These are phyloP conservation scores for Pseudorhombus dupliciocellatus DNA, from an alignment of 2,113 vertebrate species.

Conservation along the genomic window DNA sequence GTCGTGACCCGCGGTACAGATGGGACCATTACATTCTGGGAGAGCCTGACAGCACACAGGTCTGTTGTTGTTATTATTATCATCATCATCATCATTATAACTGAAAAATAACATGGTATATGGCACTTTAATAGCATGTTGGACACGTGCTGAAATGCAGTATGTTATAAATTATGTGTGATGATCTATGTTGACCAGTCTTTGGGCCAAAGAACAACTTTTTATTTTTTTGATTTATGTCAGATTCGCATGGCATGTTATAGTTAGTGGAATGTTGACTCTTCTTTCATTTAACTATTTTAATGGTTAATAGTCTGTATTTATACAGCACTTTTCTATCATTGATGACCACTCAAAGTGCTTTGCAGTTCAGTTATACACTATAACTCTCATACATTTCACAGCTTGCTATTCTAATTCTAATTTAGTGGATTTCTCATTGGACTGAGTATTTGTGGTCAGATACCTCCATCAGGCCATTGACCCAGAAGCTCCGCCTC, in stretches of 20 bases:
- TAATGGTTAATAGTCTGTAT: too few species aligned
- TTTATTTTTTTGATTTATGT: background rate
- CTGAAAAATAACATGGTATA: too few species aligned
- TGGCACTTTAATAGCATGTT: background rate
- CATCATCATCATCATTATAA: background rate
- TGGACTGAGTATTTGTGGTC: slow-evolving; percentile 19
- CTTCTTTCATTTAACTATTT: too few species aligned
- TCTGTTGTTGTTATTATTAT: slow-evolving; percentile 38
- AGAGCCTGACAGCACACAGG: slow-evolving; percentile 95
- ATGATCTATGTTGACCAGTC: background rate
- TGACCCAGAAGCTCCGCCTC: slow-evolving; percentile 88
- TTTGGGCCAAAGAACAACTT: slow-evolving; percentile 23
- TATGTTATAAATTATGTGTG: too few species aligned
- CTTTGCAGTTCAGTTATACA: background rate
- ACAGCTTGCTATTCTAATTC: background rate
- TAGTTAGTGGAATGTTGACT: too few species aligned
- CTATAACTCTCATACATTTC: background rate
- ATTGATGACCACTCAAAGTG: too few species aligned
- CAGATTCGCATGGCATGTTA: background rate
- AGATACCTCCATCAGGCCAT: slow-evolving; percentile 90
- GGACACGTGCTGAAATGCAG: background rate
- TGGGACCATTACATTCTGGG: slow-evolving; percentile 93
- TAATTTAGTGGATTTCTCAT: background rate
- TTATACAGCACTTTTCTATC: too few species aligned
- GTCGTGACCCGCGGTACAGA: slow-evolving; percentile 93